These are phyloP conservation scores for Gymnoscopelus microlampas DNA, from an alignment of 2,797 vertebrate species.

Conservation along the genomic window DNA sequence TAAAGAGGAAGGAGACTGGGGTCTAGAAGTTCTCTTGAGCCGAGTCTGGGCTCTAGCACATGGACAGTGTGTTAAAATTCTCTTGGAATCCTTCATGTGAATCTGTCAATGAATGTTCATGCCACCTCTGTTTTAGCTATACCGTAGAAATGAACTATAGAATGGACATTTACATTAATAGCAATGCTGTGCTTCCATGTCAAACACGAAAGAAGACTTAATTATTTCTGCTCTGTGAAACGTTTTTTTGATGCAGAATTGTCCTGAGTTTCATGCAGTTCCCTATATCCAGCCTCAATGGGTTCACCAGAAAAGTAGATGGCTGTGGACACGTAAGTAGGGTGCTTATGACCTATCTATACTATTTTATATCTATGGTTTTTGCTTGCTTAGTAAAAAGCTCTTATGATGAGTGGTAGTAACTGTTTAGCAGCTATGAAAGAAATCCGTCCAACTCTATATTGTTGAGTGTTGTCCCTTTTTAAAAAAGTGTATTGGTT, in stretches of 20 bases:
- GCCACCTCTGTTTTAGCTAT: slow-evolving; percentile 28
- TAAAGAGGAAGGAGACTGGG: slow-evolving; percentile 90
- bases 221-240: too few relatives aligned
- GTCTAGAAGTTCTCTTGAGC: slow-evolving; percentile 75
- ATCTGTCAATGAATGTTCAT: slow-evolving; percentile 15
- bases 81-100: slow-evolving; percentile 21
- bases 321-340: too few relatives aligned
- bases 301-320: too few relatives aligned
- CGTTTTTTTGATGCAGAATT: too few relatives aligned
- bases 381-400: slow-evolving; percentile 16
- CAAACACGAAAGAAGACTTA: too few relatives aligned
- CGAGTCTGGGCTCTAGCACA: slow-evolving; percentile 4
- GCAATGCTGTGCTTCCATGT: too few relatives aligned
- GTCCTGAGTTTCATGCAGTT: too few relatives aligned
- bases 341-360: too few relatives aligned
- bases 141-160: too few relatives aligned
- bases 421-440: slow-evolving; percentile 53
- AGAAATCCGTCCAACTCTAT: slow-evolving; percentile 60
- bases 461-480: slow-evolving; percentile 24
- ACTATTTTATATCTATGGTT: too few relatives aligned
- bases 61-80: neutral
- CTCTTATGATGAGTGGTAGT: neutral
- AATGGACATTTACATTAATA: too few relatives aligned
- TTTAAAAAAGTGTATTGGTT: slow-evolving; percentile 54
- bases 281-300: too few relatives aligned